phyloP scores from a whole-genome alignment of 1,140 invertebrate genomes.

The Dendrolimus punctatus region DNA sequence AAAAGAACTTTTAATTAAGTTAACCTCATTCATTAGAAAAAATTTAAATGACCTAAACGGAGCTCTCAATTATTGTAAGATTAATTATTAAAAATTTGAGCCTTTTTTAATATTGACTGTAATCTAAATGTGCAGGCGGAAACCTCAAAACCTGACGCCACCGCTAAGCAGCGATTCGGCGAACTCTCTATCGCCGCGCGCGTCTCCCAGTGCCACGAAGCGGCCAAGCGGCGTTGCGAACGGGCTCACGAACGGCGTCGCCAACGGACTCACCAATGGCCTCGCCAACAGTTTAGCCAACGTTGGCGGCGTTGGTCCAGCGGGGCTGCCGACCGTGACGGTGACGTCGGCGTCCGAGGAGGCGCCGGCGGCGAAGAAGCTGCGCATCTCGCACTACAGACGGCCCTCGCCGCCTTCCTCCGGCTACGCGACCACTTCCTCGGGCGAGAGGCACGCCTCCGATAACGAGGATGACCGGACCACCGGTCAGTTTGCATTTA shows the following conservation, averaged over 20 bases:
- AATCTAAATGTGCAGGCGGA: conserved; percentile 73
- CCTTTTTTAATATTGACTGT: too few relatives aligned
- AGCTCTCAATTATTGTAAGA: too few relatives aligned
- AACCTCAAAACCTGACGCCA: conserved; percentile 90
- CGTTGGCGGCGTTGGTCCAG: conserved; percentile 4
- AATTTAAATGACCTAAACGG: too few relatives aligned
- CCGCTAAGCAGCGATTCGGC: conserved; percentile 87
- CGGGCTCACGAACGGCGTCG: conserved; percentile 67
- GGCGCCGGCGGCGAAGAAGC: conserved; percentile 78
- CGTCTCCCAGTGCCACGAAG: conserved; percentile 72
- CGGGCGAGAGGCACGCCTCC: conserved; percentile 64
- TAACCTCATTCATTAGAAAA: too few relatives aligned
- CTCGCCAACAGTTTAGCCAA: neutral
- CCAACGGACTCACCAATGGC: neutral
- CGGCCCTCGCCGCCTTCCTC: conserved; percentile 70
- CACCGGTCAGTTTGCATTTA: conserved; percentile 42
- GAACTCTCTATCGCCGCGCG: conserved; percentile 64
- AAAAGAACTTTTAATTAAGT: too few relatives aligned
- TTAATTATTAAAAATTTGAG: too few relatives aligned
- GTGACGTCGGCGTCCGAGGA: conserved; percentile 44
- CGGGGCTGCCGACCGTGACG: neutral
- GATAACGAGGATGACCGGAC: conserved; percentile 65
- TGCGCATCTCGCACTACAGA: conserved; percentile 85
- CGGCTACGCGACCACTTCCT: conserved; percentile 64
- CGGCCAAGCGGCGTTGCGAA: conserved; percentile 70